Conservation (phyloP, 2,888 invertebrate species). For the Lepidonotus clava region DNA sequence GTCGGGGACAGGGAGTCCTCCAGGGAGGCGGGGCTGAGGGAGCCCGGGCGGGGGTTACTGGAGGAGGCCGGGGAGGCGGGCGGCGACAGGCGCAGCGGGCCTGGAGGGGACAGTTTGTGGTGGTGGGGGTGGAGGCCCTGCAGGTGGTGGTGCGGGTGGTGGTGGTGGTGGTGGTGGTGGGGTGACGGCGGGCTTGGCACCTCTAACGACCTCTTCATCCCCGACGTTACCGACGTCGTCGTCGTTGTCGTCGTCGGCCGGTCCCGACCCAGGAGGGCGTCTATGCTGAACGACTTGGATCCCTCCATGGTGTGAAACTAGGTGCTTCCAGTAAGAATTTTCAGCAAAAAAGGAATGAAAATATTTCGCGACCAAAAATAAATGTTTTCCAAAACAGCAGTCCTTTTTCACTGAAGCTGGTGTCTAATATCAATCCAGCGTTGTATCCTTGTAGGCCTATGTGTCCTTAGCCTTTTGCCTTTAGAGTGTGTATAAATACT, state of each 20-base stretch:
- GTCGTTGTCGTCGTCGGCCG: not conserved
- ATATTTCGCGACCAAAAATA: no score
- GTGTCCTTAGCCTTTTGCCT: no score
- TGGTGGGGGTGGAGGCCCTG: slow-evolving; percentile 8
- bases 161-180: not conserved
- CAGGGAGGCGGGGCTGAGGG: slow-evolving; percentile 71
- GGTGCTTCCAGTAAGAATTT: not conserved
- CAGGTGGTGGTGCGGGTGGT: not conserved
- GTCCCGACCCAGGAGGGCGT: slow-evolving; percentile 88
- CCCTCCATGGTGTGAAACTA: slow-evolving; percentile 67
- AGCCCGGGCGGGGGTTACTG: slow-evolving; percentile 63
- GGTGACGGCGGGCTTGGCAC: slow-evolving; percentile 4
- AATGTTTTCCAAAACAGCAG: no score
- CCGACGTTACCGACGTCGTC: no score
- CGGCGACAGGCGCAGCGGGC: not conserved
- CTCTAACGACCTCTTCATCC: no score
- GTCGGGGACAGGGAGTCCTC: slow-evolving; percentile 68
- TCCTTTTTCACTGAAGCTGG: no score
- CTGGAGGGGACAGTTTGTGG: slow-evolving; percentile 17
- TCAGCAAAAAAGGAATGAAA: not conserved
- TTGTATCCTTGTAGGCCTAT: no score
- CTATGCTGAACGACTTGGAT: slow-evolving; percentile 92
- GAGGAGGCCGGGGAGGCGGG: slow-evolving; percentile 39
- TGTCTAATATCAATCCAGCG: no score
- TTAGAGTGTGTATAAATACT: no score